Conservation (phyloP, 2,113 vertebrate genomes). For the Microcebus tavaratra region DNA sequence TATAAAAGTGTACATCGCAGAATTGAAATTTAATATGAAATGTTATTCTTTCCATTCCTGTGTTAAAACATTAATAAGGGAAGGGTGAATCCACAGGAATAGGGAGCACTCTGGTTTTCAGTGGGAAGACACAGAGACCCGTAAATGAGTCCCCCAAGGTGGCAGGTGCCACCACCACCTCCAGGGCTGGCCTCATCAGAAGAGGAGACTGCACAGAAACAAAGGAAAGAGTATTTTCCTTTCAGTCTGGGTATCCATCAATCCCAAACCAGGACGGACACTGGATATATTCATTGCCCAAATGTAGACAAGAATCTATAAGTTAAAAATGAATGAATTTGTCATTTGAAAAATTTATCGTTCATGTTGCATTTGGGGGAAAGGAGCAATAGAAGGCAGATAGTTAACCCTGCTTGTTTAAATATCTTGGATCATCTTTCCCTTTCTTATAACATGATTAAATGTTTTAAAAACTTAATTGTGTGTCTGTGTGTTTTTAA, state of each 20-base stretch:
- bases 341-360: not conserved
- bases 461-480: not conserved
- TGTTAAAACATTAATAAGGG: not conserved
- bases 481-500: not conserved
- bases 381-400: not conserved
- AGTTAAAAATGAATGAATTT: not conserved
- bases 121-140: not conserved
- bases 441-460: not conserved
- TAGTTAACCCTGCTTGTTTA: not conserved
- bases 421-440: not conserved
- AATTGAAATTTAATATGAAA: not conserved
- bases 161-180: too few relatives aligned
- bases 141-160: accelerated
- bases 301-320: not conserved
- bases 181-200: not conserved
- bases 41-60: not conserved
- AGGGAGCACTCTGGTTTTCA: accelerated
- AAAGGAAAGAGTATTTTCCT: accelerated
- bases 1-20: not conserved
- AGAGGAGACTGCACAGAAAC: accelerated
- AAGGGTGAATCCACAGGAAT: not conserved
- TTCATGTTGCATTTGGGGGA: not conserved
- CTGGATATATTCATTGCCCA: too few relatives aligned
- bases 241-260: not conserved
- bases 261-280: accelerated